Conservation (phyloP, 1,140 invertebrate genomes). For the Drosophila murphyi region DNA sequence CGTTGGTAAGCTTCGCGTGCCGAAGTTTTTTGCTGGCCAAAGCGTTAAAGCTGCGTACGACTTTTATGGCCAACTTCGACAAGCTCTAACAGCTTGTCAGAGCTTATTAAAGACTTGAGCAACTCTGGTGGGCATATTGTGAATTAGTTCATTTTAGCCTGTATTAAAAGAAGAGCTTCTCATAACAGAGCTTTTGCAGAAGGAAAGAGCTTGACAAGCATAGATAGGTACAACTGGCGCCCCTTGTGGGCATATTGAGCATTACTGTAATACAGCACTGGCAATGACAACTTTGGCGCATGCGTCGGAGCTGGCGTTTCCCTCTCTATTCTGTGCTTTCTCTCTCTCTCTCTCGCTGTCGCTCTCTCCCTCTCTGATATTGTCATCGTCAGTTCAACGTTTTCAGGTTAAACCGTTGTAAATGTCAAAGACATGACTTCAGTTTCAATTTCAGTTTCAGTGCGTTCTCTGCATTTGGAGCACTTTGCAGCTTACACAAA, state of each 20-base stretch:
- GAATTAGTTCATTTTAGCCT: too few relatives aligned
- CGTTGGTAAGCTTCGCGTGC: background rate
- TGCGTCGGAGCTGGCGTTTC: conserved; percentile 2
- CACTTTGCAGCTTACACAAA: conserved; percentile 47
- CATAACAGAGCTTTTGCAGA: background rate
- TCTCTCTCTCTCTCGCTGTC: background rate
- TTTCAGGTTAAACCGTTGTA: conserved; percentile 52
- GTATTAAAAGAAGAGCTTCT: too few relatives aligned
- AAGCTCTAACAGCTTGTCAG: background rate
- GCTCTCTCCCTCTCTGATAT: conserved; percentile 14
- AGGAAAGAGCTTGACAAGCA: background rate
- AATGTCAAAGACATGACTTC: conserved; percentile 63
- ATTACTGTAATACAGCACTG: background rate
- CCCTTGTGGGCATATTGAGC: conserved; percentile 1
- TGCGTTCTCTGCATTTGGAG: conserved; percentile 63
- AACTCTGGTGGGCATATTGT: background rate
- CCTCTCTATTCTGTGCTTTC: conserved; percentile 8
- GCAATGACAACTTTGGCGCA: conserved; percentile 24
- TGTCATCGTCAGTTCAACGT: conserved; percentile 8
- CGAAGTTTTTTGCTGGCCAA: background rate
- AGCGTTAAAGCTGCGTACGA: background rate
- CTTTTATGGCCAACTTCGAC: background rate
- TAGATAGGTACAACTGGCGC: background rate
- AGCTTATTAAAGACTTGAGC: background rate
- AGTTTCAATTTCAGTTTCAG: conserved; percentile 57